phyloP scores from a whole-genome alignment of 2,888 invertebrate genomes.

The Epinotia nisella region DNA sequence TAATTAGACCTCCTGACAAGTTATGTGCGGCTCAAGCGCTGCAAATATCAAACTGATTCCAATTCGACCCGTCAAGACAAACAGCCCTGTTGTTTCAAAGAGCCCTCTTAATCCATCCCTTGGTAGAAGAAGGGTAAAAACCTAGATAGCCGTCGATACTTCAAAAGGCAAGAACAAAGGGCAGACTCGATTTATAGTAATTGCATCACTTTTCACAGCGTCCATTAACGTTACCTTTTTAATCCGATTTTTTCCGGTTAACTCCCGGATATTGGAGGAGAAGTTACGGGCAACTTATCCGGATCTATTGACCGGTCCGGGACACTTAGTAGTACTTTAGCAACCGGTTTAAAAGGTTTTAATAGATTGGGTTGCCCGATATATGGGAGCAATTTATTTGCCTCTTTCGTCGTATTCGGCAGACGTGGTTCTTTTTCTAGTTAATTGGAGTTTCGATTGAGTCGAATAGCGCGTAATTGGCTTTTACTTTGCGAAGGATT shows the following conservation, averaged over 20 bases:
- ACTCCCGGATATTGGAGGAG: conserved; percentile 43
- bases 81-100: not conserved
- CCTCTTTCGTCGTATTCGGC: conserved; percentile 33
- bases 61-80: not conserved
- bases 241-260: conserved; percentile 45
- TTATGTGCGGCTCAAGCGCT: not conserved
- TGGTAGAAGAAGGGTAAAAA: conserved; percentile 36
- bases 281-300: conserved; percentile 43
- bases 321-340: conserved; percentile 45
- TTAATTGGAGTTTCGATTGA: conserved; percentile 44
- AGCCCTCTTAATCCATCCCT: conserved; percentile 30
- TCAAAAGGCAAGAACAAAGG: conserved; percentile 44
- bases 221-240: conserved; percentile 44
- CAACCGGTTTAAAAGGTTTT: conserved; percentile 45
- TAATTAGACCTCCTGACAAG: not conserved
- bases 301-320: conserved; percentile 40
- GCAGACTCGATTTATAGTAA: conserved; percentile 43
- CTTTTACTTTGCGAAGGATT: conserved; percentile 37
- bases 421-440: conserved; percentile 42
- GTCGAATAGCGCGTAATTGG: conserved; percentile 40
- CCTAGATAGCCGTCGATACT: conserved; percentile 43
- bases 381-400: conserved; percentile 44
- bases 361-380: conserved; percentile 44
- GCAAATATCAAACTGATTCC: not conserved
- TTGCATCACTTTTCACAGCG: conserved; percentile 44